These are phyloP conservation scores for Cyclargus thomasi DNA, from an alignment of 1,140 invertebrate species.

Conservation along the genomic window DNA sequence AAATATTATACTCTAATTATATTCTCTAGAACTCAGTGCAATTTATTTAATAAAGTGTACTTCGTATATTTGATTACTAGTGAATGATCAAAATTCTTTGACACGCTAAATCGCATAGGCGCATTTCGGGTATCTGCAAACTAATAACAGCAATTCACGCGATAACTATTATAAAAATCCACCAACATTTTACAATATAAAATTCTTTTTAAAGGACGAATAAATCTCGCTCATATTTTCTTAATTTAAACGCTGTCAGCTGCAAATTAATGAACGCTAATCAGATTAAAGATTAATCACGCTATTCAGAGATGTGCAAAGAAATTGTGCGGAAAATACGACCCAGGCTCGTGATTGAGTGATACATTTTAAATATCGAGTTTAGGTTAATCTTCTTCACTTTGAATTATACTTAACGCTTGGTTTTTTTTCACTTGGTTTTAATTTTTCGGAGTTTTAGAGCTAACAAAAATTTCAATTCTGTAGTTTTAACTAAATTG, in stretches of 20 bases:
- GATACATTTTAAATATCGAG: neutral
- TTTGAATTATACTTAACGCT: neutral
- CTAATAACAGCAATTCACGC: no score
- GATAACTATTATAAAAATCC: neutral
- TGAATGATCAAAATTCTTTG: no score
- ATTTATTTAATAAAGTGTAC: no score
- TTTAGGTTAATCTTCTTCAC: neutral
- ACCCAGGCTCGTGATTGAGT: neutral
- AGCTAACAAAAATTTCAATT: no score
- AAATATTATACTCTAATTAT: no score
- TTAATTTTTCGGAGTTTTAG: no score
- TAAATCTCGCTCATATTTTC: constrained; percentile 8
- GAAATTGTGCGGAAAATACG: constrained; percentile 12
- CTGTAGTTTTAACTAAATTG: no score
- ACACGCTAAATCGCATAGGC: no score
- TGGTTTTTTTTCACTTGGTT: no score
- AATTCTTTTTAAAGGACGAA: neutral
- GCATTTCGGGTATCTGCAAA: no score
- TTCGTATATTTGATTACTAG: no score
- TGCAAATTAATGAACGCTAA: constrained; percentile 42
- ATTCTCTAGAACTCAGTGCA: no score
- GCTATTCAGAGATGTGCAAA: constrained; percentile 13
- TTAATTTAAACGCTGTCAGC: constrained; percentile 10
- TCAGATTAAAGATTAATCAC: constrained; percentile 53
- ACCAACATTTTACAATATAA: neutral